Conservation (phyloP, 2,113 vertebrate genomes). For the Delphinus delphis region DNA sequence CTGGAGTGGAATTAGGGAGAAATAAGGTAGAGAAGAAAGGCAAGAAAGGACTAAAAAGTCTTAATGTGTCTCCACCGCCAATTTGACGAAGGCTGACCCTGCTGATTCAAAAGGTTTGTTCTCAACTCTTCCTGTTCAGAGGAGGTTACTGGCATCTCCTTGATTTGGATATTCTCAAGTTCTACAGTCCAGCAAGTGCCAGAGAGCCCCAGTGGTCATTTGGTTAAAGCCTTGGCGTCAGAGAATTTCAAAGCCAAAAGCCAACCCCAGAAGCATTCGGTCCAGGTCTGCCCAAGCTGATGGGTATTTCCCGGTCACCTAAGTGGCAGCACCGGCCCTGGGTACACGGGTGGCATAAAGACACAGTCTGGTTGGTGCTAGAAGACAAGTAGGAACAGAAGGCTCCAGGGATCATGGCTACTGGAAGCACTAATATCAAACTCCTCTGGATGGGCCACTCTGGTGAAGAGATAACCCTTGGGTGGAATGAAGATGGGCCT, state of each 20-base stretch:
- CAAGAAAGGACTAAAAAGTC: rapidly evolving
- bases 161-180: neutral
- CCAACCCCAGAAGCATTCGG: neutral
- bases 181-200: neutral
- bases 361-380: too few relatives aligned
- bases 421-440: too few relatives aligned
- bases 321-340: neutral
- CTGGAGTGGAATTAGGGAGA: neutral
- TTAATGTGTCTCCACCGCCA: neutral
- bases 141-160: neutral
- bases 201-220: neutral
- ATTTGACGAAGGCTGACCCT: neutral
- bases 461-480: neutral
- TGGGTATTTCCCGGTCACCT: neutral
- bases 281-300: neutral
- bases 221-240: neutral
- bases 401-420: too few relatives aligned
- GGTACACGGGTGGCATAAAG: too few relatives aligned
- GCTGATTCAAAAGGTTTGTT: neutral
- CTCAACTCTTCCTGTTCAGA: neutral
- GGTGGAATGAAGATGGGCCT: neutral
- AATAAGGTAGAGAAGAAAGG: neutral
- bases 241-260: neutral
- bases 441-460: neutral
- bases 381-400: neutral